Conservation (phyloP, 2,797 vertebrate species). For the Gobionotothen gibberifrons region DNA sequence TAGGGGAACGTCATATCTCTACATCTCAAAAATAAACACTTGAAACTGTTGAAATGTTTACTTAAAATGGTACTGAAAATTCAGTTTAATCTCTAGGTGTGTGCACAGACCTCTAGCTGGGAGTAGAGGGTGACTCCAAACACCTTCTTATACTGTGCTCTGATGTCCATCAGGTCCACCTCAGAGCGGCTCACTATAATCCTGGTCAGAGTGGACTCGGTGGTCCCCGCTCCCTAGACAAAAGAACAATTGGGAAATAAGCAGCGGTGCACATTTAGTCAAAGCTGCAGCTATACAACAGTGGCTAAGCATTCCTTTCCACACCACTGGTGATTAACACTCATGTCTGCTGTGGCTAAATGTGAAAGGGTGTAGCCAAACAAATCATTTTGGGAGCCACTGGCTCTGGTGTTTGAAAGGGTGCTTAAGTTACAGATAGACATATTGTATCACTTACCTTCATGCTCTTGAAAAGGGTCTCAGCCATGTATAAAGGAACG, state of each 20-base stretch:
- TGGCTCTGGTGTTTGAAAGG: background rate
- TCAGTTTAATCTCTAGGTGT: background rate
- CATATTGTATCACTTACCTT: conserved; percentile 80
- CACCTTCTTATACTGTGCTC: conserved; percentile 88
- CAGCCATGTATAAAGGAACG: conserved; percentile 87
- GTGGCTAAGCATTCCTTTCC: conserved; percentile 69
- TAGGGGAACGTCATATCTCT: background rate
- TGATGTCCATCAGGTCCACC: conserved; percentile 90
- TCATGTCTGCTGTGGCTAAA: conserved; percentile 22
- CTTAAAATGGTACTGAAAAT: background rate
- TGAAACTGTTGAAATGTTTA: background rate
- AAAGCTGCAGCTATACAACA: conserved; percentile 40
- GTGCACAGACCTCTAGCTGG: conserved; percentile 82
- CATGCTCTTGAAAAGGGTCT: conserved; percentile 84
- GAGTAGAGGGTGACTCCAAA: conserved; percentile 85
- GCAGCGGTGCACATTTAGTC: conserved; percentile 16
- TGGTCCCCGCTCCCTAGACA: conserved; percentile 87
- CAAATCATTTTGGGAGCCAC: conserved; percentile 30
- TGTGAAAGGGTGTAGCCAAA: conserved; percentile 22
- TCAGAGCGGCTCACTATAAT: conserved; percentile 90
- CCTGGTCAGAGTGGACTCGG: conserved; percentile 87
- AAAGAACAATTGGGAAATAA: background rate
- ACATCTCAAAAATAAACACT: background rate
- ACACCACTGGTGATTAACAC: conserved; percentile 39
- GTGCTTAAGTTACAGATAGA: background rate